Base-by-base conservation (phyloP, 1,140 invertebrate species). In the Mamestra configurata region DNA sequence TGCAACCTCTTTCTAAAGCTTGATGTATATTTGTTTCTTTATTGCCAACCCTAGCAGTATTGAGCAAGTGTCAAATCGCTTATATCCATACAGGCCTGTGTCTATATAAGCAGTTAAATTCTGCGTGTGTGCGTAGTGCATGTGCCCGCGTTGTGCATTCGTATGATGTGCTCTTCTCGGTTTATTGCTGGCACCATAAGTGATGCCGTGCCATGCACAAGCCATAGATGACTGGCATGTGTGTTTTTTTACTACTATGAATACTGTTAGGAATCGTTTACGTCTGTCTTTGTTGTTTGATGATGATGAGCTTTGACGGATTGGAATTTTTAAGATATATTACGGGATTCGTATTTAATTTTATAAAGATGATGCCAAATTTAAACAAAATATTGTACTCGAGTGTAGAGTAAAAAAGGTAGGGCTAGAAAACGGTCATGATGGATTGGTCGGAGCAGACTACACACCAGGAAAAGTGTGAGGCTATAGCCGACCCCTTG, bases 1-100 rank as follows among this genome's bases (percentile, higher is more conserved):
- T 4, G 1, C 6, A 40, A 40, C 37, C 10, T 40, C 3, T 10
- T 40, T 40, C 37, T 40, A 4, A 40, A 40, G 7, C 1, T 40
- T 11, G 10, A 8, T 40, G 3, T 53, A 4, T 8, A 10, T 8
- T 13, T 53, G 20, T 55, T 4, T 55, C 11, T 6, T 24, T 1
- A 31, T 59, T 53, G 73, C 24, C 87, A 90, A 46, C 89, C 89
- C 89, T 90, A 31, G 7, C 7, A 27, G 76, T 59, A 81, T 84
- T 84, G 85, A 83, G 82, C 84, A 87, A 88, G 87, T 89, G 86
- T 90, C 86, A 86, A 90, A 90, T 87, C 87, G 84, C 82, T 86
- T 77, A 55, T 55, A 79, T 71, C 35, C 49, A 77, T 66, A 76
- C 31, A 79, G 8, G 53, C 72, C 61, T 20, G 37, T 77, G 43